A percentile compares a stretch with the other conserved stretches of the same genome.
These are phyloP conservation scores for Phthorimaea operculella DNA, from an alignment of 1,140 invertebrate species.

Conservation along the genomic window DNA sequence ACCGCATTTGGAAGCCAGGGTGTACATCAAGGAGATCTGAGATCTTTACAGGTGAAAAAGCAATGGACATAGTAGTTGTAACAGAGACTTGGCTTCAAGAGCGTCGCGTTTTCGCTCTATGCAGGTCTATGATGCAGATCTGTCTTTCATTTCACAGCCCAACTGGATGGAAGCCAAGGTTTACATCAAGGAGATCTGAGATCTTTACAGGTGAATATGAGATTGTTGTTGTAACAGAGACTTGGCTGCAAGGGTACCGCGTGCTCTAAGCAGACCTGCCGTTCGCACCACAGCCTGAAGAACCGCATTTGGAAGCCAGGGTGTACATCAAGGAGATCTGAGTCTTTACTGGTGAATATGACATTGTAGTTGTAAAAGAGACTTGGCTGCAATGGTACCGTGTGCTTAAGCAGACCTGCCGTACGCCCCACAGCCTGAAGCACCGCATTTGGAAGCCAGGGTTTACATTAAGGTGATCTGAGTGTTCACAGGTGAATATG, in stretches of 20 bases:
- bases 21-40: constrained; percentile 56
- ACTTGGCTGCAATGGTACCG: constrained; percentile 73
- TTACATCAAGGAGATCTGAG: constrained; percentile 50
- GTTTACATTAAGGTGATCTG: constrained; percentile 53
- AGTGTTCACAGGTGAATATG: no score
- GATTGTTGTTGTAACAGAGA: no score
- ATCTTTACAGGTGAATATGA: no score
- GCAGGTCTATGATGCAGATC: constrained; percentile 57
- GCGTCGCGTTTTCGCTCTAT: constrained; percentile 71
- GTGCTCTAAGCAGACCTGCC: constrained; percentile 69
- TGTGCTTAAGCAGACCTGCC: constrained; percentile 68
- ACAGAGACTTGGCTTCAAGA: constrained; percentile 76
- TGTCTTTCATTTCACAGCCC: constrained; percentile 47
- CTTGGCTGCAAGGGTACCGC: no score
- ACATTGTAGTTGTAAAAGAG: no score
- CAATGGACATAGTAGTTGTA: no score
- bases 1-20: constrained; percentile 48
- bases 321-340: constrained; percentile 53
- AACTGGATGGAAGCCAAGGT: constrained; percentile 45
- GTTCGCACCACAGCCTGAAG: constrained; percentile 46
- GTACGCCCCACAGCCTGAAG: constrained; percentile 42
- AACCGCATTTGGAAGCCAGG: constrained; percentile 47
- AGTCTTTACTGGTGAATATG: no score
- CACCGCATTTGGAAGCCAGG: constrained; percentile 47
- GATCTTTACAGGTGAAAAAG: no score